Percentiles rank a stretch among this genome's conserved stretches.
phyloP scores from a whole-genome alignment of 2,797 vertebrate species.

The Philypnodon macrostomus region DNA sequence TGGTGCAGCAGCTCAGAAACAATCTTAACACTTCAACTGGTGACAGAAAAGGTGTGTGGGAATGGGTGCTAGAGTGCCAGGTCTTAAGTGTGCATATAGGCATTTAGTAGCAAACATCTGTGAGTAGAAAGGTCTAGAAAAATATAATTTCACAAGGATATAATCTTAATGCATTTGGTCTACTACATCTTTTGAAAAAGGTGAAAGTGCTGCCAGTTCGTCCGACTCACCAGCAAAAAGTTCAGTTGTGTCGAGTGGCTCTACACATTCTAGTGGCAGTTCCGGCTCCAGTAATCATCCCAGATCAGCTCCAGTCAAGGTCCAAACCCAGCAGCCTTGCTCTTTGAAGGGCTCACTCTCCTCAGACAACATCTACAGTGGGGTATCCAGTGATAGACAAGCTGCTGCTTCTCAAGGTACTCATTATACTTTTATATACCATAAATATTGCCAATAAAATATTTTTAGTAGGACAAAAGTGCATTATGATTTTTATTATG shows the following conservation, averaged over 20 bases:
- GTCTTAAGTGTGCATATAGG: slow-evolving; percentile 8
- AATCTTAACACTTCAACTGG: slow-evolving; percentile 81
- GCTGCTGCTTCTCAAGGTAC: slow-evolving; percentile 86
- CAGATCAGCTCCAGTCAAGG: slow-evolving; percentile 74
- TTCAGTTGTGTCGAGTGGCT: slow-evolving; percentile 69
- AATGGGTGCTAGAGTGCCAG: slow-evolving; percentile 6
- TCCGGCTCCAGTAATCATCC: slow-evolving; percentile 64
- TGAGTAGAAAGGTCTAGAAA: slow-evolving; percentile 23
- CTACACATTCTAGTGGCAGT: slow-evolving; percentile 68
- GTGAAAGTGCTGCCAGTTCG: slow-evolving; percentile 68
- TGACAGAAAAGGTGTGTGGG: slow-evolving; percentile 78
- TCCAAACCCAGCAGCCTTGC: slow-evolving; percentile 96
- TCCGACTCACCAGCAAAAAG: slow-evolving; percentile 83
- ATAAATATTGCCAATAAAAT: too few species aligned
- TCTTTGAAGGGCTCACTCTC: slow-evolving; percentile 95
- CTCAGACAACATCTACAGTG: slow-evolving; percentile 91
- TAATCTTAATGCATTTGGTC: slow-evolving; percentile 28
- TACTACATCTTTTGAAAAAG: slow-evolving; percentile 38
- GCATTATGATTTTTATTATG: too few species aligned
- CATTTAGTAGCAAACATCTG: slow-evolving; percentile 16
- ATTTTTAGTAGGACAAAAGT: too few species aligned
- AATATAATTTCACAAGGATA: slow-evolving; percentile 31
- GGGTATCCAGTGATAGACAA: slow-evolving; percentile 81
- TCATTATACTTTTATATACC: slow-evolving; percentile 29
- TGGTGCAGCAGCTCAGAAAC: slow-evolving; percentile 93